phyloP scores from a whole-genome alignment of 2,113 vertebrate species.

The Plectropomus leopardus region DNA sequence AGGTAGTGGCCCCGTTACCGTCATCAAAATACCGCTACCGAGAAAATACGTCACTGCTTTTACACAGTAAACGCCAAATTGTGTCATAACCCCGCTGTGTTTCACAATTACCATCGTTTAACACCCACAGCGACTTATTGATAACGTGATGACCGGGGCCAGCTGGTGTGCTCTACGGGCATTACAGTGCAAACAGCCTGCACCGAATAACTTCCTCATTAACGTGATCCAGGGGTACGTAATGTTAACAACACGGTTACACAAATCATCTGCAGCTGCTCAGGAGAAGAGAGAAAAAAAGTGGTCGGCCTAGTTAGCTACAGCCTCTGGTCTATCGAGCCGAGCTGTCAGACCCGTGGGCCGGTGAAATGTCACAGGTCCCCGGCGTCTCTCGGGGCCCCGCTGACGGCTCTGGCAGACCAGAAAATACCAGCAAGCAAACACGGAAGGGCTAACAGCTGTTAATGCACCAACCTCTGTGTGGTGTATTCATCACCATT shows the following conservation, averaged over 20 bases:
- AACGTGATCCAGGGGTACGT: slow-evolving; percentile 47
- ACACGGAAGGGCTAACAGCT: slow-evolving; percentile 40
- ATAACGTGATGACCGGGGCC: slow-evolving; percentile 23
- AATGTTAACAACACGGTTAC: slow-evolving; percentile 67
- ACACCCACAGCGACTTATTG: slow-evolving; percentile 18
- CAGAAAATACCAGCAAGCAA: slow-evolving; percentile 46
- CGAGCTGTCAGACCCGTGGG: slow-evolving; percentile 72
- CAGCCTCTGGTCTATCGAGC: slow-evolving; percentile 53
- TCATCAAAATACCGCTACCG: slow-evolving; percentile 62
- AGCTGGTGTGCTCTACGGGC: slow-evolving; percentile 21
- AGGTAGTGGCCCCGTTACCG: slow-evolving; percentile 51
- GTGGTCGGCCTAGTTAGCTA: slow-evolving; percentile 75
- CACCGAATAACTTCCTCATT: slow-evolving; percentile 60
- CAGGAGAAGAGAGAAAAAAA: neutral
- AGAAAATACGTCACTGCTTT: slow-evolving; percentile 68
- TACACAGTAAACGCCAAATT: slow-evolving; percentile 34
- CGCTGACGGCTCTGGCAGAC: slow-evolving; percentile 43
- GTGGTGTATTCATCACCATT: slow-evolving; percentile 30
- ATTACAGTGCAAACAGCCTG: slow-evolving; percentile 40
- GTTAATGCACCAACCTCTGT: slow-evolving; percentile 17
- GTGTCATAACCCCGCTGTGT: neutral
- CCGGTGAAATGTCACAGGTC: slow-evolving; percentile 73
- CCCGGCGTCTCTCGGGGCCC: slow-evolving; percentile 58
- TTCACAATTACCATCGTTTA: slow-evolving; percentile 3
- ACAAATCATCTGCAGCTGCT: slow-evolving; percentile 80